Base-by-base conservation (phyloP, 2,113 vertebrate genomes). In the Ovibos moschatus region DNA sequence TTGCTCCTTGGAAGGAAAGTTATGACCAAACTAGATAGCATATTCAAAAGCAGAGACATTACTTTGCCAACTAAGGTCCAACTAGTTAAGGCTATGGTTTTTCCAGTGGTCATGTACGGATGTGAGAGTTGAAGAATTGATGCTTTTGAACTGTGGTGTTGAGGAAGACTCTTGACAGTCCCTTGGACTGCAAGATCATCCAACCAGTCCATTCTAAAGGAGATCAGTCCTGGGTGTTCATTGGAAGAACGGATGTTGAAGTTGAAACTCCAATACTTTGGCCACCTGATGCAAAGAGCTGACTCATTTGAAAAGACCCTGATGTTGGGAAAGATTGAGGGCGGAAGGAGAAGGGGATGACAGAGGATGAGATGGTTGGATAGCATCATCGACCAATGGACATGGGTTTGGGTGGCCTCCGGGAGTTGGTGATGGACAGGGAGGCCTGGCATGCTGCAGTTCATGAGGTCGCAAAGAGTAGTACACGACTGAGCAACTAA, bases 401-500 rank as follows among this genome's bases (percentile, higher is more conserved):
- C 62, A 19, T 67, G 62, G 16, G 8, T 67, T n/a, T 67, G 62
- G 16, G 62, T n/a, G 7, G 62, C 16, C 33, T 67, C 33, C 0
- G 15, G 62, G 62, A 67, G 33, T n/a, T 67, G 3, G 62, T 67
- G 33, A 67, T n/a, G 3, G 62, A 67, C 33, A 67, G 62, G 62
- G 7, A 67, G 16, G 62, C 33, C 33, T 67, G 62, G 16, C 3
- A 2, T 67, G 62, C 33, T 67, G 33, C 3, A 1, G 7, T 67
- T 67, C 62, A 67, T 19, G 33, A 16, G 16, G 33, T 67, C 0
- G 0, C 2, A 4, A 67, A 67, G 7, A 19, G 33, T 67, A 0
- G 0, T 16, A n/a, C 58, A 2, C 0, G 5, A 60, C 58, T 30
- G 28, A 60, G 12, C 2, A 0, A n/a, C 33, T 67, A 16, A 67